Evolutionary conservation across 2,888 invertebrate genomes (phyloP).

Genomic region (Toxonevra muliebris): DNA sequence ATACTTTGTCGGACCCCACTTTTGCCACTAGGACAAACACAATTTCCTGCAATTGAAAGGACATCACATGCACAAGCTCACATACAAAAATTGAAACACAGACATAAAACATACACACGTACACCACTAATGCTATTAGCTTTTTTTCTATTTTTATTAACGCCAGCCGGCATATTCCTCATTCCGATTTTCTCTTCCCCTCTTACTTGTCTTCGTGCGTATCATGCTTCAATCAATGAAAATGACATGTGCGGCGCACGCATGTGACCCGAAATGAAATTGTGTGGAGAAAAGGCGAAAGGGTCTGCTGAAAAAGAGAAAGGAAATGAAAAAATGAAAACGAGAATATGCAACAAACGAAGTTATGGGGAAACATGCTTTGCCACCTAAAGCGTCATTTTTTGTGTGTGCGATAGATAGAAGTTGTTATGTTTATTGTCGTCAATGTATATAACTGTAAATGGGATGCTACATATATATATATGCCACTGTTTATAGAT

Average conservation of each 20-base stretch:
- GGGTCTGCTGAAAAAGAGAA: neutral
- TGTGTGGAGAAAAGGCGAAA: neutral
- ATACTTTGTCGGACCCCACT: too few species aligned
- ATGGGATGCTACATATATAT: too few species aligned
- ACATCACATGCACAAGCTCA: too few species aligned
- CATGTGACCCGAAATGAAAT: conserved; percentile 2
- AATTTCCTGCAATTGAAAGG: too few species aligned
- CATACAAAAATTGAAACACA: neutral
- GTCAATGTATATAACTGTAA: too few species aligned
- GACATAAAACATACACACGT: neutral
- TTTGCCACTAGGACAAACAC: too few species aligned
- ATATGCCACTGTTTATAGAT: too few species aligned
- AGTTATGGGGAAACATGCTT: neutral
- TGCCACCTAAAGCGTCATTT: neutral
- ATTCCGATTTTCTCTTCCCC: neutral
- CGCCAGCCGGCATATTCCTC: neutral
- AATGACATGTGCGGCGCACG: conserved; percentile 6
- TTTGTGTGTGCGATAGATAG: too few species aligned
- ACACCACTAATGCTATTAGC: neutral
- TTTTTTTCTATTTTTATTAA: neutral
- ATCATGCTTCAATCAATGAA: neutral
- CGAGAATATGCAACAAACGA: neutral
- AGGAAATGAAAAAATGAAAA: neutral
- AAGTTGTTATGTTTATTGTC: too few species aligned
- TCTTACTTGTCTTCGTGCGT: neutral